Conservation (phyloP, 2,888 invertebrate genomes). For the Rapana venosa region DNA sequence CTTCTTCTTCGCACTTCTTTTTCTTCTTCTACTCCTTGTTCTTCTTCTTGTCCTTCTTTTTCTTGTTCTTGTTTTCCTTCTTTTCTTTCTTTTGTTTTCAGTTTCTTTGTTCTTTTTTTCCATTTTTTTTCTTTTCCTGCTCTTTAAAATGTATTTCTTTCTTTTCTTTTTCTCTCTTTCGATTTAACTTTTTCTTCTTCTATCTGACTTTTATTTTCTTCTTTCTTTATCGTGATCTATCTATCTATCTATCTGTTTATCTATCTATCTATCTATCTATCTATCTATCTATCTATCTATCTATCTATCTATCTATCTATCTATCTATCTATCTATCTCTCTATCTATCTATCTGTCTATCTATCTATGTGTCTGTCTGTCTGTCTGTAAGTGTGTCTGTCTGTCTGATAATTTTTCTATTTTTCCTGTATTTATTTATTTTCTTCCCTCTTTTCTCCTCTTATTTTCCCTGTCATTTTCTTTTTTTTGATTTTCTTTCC, state of each 20-base stretch:
- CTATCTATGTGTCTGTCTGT: background rate
- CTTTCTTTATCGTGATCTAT: background rate
- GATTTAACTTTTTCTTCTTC: background rate
- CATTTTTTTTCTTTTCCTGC: background rate
- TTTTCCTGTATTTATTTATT: background rate
- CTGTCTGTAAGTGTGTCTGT: background rate
- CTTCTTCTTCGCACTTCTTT: no score
- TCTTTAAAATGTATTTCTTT: background rate
- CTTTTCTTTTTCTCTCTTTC: background rate
- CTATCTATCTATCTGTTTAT: background rate
- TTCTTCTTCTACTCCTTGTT: background rate
- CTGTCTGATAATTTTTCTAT: background rate
- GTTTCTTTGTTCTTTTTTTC: background rate
- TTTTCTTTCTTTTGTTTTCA: background rate
- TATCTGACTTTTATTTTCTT: background rate
- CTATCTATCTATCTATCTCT: background rate
- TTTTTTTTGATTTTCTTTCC: no score
- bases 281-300: background rate
- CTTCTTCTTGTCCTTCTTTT: background rate
- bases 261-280: background rate
- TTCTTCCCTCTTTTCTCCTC: background rate
- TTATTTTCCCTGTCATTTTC: background rate
- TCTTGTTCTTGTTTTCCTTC: background rate
- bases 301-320: background rate
- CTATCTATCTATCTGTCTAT: background rate